Evolutionary conservation across 1,140 invertebrate species (phyloP), one percentile per base, ranked within the genome.

Genomic region (Bombus ignitus): DNA sequence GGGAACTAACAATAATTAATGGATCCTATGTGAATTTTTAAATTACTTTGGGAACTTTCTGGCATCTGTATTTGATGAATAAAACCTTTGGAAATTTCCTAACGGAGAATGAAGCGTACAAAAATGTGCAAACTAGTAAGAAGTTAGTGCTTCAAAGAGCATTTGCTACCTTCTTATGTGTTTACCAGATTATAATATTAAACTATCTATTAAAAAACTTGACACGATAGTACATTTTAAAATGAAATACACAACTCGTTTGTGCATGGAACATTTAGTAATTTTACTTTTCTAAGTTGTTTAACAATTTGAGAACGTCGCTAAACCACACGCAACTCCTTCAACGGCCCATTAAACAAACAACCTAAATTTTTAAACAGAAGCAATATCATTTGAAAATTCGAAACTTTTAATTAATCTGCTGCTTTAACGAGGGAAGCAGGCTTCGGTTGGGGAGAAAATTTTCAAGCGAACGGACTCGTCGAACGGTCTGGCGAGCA

Each of bases 401-500:
- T 37, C 22, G 25, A 37, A 57, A 13, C 32, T 57, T 57, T 35
- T 35, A 28, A 75, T 75, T 35, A 75, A 75, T 47, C 22, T 25
- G 12, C 6, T 44, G 6, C 5, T 32, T 18, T 28, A 75, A 37
- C 25, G 25, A 35, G 13, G 10, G 72, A 47, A 77, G 39, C 57
- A 25, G 8, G 1, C 39, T 35, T 57, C 37, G 28, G 6, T 65
- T 3, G 42, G 28, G 18, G 32, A 44, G 53, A 28, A 44, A 62
- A 39, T 76, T 62, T 76, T 65, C 53, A 75, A n/a, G 35, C 25
- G 15, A 82, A 74, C 57, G 12, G 39, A 15, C n/a, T 59, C 47
- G 47, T 68, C 32, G 72, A 73, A 76, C 70, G 80, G 68, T 73
- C 70, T 73, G 70, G 47, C 81, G 74, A 76, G 81, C 42, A 57